Conservation (phyloP, 2,888 invertebrate genomes). For the Aleiodes alternator region DNA sequence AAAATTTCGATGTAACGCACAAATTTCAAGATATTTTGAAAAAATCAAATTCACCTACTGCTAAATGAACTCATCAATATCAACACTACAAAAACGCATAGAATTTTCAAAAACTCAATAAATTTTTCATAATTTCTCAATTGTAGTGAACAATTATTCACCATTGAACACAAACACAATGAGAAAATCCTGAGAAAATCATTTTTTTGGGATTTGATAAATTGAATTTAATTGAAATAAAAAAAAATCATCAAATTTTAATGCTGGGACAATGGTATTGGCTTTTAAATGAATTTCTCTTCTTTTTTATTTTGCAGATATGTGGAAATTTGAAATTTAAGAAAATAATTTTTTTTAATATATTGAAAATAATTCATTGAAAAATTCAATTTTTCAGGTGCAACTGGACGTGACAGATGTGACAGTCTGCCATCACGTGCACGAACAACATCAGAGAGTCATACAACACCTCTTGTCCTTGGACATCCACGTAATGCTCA, state of each 20-base stretch:
- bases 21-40: no score
- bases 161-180: no score
- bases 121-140: no score
- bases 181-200: background rate
- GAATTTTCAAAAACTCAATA: background rate
- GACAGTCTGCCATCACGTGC: constrained; percentile 89
- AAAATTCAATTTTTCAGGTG: constrained; percentile 65
- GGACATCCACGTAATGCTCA: constrained; percentile 73
- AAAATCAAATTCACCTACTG: no score
- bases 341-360: background rate
- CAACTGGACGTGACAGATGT: constrained; percentile 82
- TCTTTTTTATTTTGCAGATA: background rate
- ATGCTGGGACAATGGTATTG: constrained; percentile 61
- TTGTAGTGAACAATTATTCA: no score
- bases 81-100: background rate
- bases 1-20: no score
- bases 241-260: constrained; percentile 11
- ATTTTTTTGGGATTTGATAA: background rate
- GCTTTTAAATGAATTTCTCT: constrained; percentile 52
- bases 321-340: constrained; percentile 2
- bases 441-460: constrained; percentile 81
- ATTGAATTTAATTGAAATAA: background rate
- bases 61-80: background rate
- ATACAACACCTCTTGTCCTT: constrained; percentile 68
- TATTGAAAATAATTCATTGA: background rate